Conservation (phyloP, 1,140 invertebrate species). For the Zaprionus davidi region DNA sequence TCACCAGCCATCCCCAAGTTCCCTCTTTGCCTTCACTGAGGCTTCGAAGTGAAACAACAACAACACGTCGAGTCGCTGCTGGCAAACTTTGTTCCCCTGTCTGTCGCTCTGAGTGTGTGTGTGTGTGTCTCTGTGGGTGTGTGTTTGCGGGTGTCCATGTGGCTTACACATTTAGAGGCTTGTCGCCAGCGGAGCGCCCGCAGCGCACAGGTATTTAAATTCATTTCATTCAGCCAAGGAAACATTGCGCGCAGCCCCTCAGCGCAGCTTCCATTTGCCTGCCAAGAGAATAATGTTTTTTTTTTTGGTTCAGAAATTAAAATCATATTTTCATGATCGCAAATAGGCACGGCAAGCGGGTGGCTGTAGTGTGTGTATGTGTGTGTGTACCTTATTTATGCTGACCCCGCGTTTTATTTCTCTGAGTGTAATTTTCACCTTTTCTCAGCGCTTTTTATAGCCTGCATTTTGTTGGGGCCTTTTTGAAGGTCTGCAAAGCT, state of each 20-base stretch:
- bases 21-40: slow-evolving; percentile 9
- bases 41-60: slow-evolving; percentile 49
- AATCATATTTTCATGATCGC: slow-evolving; percentile 80
- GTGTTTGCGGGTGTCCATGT: slow-evolving; percentile 19
- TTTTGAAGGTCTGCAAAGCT: slow-evolving; percentile 1
- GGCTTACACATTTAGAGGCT: slow-evolving; percentile 36
- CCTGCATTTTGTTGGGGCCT: slow-evolving; percentile 41
- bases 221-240: slow-evolving; percentile 72
- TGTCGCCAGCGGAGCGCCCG: slow-evolving; percentile 40
- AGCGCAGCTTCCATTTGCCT: slow-evolving; percentile 39
- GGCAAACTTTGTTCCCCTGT: slow-evolving; percentile 12
- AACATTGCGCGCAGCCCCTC: slow-evolving; percentile 22
- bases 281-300: slow-evolving; percentile 65
- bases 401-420: slow-evolving; percentile 35
- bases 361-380: slow-evolving; percentile 2
- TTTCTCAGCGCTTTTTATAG: slow-evolving; percentile 54
- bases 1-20: neutral
- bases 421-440: slow-evolving; percentile 62
- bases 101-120: neutral
- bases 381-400: slow-evolving; percentile 14
- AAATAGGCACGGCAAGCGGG: slow-evolving; percentile 70
- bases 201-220: slow-evolving; percentile 72
- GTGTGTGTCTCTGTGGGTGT: slow-evolving; percentile 4
- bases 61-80: slow-evolving; percentile 29
- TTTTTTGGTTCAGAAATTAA: slow-evolving; percentile 65